Evolutionary conservation across 2,797 vertebrate species (phyloP), one percentile per base, ranked within the genome.

Genomic region (Eulemur coronatus): DNA sequence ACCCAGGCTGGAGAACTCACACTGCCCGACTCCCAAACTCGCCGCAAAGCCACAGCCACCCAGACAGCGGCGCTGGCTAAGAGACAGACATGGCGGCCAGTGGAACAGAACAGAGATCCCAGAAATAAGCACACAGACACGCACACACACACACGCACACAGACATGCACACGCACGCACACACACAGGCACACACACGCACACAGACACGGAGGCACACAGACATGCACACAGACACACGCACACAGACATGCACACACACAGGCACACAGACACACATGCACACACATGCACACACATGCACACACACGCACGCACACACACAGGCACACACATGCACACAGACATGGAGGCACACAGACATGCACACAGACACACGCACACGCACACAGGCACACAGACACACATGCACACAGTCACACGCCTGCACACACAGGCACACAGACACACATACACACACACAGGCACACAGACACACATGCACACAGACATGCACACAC

Each of bases 41-140:
- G 24, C 35, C 5, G 5, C n/a, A 30, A n/a, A 85, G 6, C 24
- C 18, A 1, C 0, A 1, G 33, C 30, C 8, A 13, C 41, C 38
- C 22, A 7, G 28, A 9, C 6, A 35, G 73, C 0, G 7, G 20
- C 0, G 0, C 22, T 5, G 43, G 11, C 8, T 22, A 4, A 1
- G 8, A 1, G 20, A 24, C 30, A n/a, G 70, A 67, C 26, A 4
- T 3, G 13, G 0, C 35, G 46, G 9, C 70, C 11, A 0, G 14
- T 0, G 20, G 26, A 13, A 0, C 4, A 8, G 26, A 65, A 13
- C 7, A 9, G 48, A 50, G 18, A 4, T 7, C 43, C 46, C 30
- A 24, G 84, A 48, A 15, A 55, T 6, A 57, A 59, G 2, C 17
- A 41, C 1, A 5, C 2, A 0, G 2, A 9, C 65, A 6, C 0